These are phyloP conservation scores for Lepidochitona cinerea DNA, from an alignment of 2,888 invertebrate species.

Conservation along the genomic window DNA sequence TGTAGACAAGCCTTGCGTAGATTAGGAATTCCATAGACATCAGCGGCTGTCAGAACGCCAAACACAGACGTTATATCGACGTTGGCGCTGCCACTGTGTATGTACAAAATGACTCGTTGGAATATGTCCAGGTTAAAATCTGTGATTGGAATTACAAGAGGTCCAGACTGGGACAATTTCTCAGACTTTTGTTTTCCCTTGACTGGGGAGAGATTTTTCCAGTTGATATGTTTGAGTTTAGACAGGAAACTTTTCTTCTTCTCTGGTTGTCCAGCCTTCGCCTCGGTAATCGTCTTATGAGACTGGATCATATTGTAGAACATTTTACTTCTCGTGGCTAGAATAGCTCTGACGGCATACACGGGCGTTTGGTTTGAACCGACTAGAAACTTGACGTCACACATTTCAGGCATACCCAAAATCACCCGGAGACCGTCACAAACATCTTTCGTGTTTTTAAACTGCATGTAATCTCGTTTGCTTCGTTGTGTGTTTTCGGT, in stretches of 20 bases:
- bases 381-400: conserved; percentile 13
- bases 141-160: neutral
- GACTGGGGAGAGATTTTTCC: neutral
- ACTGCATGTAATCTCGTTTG: neutral
- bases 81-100: neutral
- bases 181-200: neutral
- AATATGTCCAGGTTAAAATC: neutral
- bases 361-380: neutral
- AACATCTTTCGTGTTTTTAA: neutral
- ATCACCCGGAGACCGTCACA: neutral
- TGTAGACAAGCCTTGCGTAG: neutral
- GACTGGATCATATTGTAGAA: neutral
- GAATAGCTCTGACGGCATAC: conserved; percentile 13
- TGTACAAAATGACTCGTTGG: neutral
- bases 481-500: neutral
- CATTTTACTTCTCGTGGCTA: conserved; percentile 5
- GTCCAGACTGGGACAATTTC: neutral
- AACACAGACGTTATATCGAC: neutral
- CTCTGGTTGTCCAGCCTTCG: neutral
- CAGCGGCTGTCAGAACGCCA: neutral
- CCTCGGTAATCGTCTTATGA: neutral
- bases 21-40: neutral
- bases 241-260: neutral
- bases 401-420: conserved; percentile 13
- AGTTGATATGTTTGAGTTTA: neutral